These are phyloP conservation scores for Drosophila chauvacae DNA, from an alignment of 1,140 invertebrate species.

Conservation along the genomic window DNA sequence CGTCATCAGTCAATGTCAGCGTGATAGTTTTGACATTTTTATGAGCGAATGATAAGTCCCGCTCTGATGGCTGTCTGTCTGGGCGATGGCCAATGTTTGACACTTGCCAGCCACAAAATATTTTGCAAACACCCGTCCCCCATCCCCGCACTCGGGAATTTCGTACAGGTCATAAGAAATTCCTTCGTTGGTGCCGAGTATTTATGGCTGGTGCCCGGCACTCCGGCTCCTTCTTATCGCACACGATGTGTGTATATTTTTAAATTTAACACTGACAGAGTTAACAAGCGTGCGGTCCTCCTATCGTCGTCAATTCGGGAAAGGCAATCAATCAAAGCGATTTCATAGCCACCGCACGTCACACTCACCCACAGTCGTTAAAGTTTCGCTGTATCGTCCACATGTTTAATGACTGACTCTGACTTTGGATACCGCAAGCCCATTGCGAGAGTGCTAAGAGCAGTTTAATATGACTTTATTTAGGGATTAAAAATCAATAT, in stretches of 20 bases:
- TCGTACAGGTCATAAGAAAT: constrained; percentile 15
- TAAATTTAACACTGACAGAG: constrained; percentile 59
- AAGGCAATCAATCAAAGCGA: constrained; percentile 65
- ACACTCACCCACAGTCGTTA: constrained; percentile 35
- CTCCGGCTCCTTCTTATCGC: constrained; percentile 47
- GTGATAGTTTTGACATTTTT: constrained; percentile 83
- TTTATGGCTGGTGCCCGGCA: constrained; percentile 56
- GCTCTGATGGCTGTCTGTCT: constrained; percentile 63
- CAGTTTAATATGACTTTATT: background rate
- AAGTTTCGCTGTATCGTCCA: constrained; percentile 32
- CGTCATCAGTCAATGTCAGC: constrained; percentile 80
- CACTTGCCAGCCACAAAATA: constrained; percentile 67
- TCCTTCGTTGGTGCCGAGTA: constrained; percentile 38
- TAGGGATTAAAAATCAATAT: background rate
- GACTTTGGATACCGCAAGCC: constrained; percentile 18
- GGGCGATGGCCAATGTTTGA: constrained; percentile 75
- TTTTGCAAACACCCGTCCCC: constrained; percentile 28
- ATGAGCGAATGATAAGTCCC: constrained; percentile 78
- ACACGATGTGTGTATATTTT: constrained; percentile 37
- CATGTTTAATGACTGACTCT: constrained; percentile 31
- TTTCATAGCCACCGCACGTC: constrained; percentile 40
- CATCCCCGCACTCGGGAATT: constrained; percentile 1
- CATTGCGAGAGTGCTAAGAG: constrained; percentile 17
- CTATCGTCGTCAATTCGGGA: constrained; percentile 50
- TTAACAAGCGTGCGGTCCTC: constrained; percentile 46